Evolutionary conservation across 1,140 invertebrate species (phyloP).

Genomic region (Phymastichus coffea): DNA sequence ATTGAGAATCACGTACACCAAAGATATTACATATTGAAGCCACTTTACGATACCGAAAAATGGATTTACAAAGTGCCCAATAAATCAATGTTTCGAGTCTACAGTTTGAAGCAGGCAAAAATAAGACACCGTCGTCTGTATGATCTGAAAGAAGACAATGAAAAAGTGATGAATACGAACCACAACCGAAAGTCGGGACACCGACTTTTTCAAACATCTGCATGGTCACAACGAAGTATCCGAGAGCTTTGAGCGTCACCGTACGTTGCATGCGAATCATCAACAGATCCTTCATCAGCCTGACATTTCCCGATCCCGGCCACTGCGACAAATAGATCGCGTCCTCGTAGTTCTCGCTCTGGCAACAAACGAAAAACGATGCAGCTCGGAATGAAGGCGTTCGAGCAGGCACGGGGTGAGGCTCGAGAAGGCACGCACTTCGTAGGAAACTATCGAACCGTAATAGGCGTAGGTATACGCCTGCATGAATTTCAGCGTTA

Average conservation of each 20-base stretch:
- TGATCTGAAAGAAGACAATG: not conserved
- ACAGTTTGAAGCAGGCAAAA: not conserved
- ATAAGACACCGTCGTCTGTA: conserved; percentile 1
- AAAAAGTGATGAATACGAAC: too few relatives aligned
- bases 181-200: too few relatives aligned
- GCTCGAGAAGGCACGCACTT: not conserved
- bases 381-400: too few relatives aligned
- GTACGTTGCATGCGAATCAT: not conserved
- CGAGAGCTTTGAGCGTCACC: not conserved
- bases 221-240: not conserved
- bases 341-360: not conserved
- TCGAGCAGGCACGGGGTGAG: too few relatives aligned
- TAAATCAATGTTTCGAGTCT: too few relatives aligned
- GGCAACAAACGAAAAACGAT: too few relatives aligned
- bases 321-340: not conserved
- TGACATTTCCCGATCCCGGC: not conserved
- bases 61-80: too few relatives aligned
- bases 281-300: not conserved
- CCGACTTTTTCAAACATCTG: not conserved
- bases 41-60: too few relatives aligned
- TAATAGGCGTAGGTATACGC: not conserved
- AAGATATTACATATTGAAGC: too few relatives aligned
- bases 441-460: not conserved
- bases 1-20: too few relatives aligned
- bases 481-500: not conserved